Base-by-base conservation (phyloP, 1,140 invertebrate species). In the Philopotamus ludificatus region DNA sequence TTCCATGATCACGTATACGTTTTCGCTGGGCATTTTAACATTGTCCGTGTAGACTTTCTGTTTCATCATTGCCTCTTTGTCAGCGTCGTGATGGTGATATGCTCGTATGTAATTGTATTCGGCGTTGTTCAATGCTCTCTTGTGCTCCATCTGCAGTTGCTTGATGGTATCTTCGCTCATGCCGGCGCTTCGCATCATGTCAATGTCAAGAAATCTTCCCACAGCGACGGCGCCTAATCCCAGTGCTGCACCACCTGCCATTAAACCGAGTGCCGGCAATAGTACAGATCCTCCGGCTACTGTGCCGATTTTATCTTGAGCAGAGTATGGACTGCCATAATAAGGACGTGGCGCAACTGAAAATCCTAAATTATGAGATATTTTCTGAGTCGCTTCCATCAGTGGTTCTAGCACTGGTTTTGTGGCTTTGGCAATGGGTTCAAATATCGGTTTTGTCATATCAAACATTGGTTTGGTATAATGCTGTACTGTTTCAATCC, bases 141-240 rank as follows among this genome's bases (percentile, higher is more conserved):
- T 83, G 65, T 85, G 82, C 71, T 87, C 83, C 63, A 84, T 78
- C 49, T 84, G 80, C 3, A 81, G 64, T 25, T 75, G 74, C 2
- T 79, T 77, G 20, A 76, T 74, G 0, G 79, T 72, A 26, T 81
- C 75, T 23, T 78, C 73, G 39, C 73, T 73, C 34, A 75, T 63
- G 28, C 74, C 77, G 16, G 71, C 79, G 66, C 83, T 77, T 25
- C 84, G 83, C 72, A 87, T 79, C 10, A 87, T 75, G 65, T 85
- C 84, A 0, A 86, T 85, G 61, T 89, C 88, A 2, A 90, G 73
- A 68, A 88, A 85, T 61, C 87, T 81, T 7, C 89, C 89, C 26
- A 91, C 85, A 1, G 89, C 89, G 0, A 90, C 87, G 0, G 89
- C 89, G 18, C 89, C 89, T 1, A 92, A 81, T 1, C 89, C 89